Percentiles rank a stretch among this genome's conserved stretches.
Conservation (phyloP, 2,797 vertebrate species). For the Onychomys arenicola region DNA sequence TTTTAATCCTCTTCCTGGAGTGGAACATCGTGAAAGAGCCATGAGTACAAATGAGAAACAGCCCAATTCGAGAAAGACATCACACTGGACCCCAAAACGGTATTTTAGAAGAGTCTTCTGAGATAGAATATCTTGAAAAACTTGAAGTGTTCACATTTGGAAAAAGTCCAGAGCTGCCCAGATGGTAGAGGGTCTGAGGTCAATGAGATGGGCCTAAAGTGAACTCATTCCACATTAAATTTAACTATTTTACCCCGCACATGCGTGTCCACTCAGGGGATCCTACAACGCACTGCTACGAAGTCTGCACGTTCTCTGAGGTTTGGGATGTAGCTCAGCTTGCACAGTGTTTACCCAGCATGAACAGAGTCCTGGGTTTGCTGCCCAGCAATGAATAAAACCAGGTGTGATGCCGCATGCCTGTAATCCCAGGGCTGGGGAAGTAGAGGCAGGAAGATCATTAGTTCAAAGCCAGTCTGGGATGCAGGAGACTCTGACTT, state of each 20-base stretch:
- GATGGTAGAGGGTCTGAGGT: background rate
- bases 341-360: background rate
- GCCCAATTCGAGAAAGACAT: background rate
- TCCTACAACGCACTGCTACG: background rate
- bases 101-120: background rate
- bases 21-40: background rate
- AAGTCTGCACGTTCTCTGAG: constrained; percentile 2
- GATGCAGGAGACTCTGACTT: background rate
- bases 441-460: background rate
- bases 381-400: background rate
- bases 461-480: background rate
- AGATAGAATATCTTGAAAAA: background rate
- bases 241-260: background rate
- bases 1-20: background rate
- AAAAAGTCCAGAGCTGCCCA: constrained; percentile 28
- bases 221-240: constrained; percentile 4
- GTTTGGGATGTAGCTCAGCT: background rate
- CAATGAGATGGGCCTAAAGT: background rate
- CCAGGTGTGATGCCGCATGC: background rate
- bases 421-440: background rate
- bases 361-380: background rate
- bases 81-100: background rate
- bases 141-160: constrained; percentile 2
- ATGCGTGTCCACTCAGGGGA: background rate
- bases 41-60: background rate